Evolutionary conservation across 2,888 invertebrate genomes (phyloP), one percentile per base, ranked within the genome.

Genomic region (Philereme transversata): DNA sequence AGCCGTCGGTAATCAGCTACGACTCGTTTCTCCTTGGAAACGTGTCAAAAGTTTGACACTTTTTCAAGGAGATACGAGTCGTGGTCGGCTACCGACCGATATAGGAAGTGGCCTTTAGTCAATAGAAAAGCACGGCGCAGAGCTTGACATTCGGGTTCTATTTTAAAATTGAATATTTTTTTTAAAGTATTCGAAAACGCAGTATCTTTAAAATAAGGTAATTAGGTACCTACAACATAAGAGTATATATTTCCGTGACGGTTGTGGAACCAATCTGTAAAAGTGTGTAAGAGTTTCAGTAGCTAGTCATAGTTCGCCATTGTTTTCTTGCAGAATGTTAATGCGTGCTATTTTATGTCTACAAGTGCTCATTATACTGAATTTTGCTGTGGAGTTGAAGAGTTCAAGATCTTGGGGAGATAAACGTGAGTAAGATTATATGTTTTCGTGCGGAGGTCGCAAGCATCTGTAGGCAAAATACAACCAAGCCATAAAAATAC

Each of bases 391-490:
- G 43, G 59, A 81, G 44, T 64, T 86, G 51, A 76, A 87, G 51
- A 77, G 78, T 66, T 64, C 73, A 33, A 77, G 68, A 57, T 65
- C 75, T 49, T 88, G 89, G 87, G 72, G 73, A 59, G 72, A 79
- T 34, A 82, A 64, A 74, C 90, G 90, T 90, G 72, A 89, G 90
- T 83, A 65, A 40, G 4, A 60, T 60, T 57, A 36, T 38, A 7
- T 43, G 35, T 44, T 49, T 45, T 46, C 8, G 8, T 7, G 36
- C 36, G 11, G 45, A 52, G 52, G 44, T 8, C 11, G 34, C 8
- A 10, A 10, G 51, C 51, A 44, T 3, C 43, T 41, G 38, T 51
- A 51, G 10, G 43, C 10, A 43, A 43, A 8, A 7, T 8, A 5
- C 5, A 38, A 3, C 40, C 41, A 41, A 22, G 33, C 8, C 8